Evolutionary conservation across 2,888 invertebrate species (phyloP).

Genomic region (Macrosoma leucophasiata): DNA sequence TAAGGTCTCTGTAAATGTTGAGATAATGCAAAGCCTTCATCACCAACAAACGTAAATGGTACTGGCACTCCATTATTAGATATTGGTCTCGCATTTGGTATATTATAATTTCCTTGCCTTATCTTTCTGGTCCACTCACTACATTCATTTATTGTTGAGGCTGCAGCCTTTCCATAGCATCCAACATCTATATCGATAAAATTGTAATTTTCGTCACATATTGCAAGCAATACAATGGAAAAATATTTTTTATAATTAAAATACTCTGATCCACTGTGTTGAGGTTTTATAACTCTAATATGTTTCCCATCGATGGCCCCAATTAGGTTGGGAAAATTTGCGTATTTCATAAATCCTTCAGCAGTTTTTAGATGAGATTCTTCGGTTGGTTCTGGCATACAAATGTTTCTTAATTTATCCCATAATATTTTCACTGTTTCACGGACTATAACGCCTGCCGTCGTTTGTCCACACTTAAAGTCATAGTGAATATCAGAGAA

Average conservation of each 20-base stretch:
- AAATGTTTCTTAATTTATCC: constrained; percentile 15
- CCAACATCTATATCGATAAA: constrained; percentile 20
- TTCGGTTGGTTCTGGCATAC: constrained; percentile 17
- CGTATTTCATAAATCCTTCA: constrained; percentile 10
- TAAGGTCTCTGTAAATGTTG: constrained; percentile 18
- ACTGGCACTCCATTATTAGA: constrained; percentile 6
- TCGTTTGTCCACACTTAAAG: constrained; percentile 7
- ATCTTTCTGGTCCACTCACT: constrained; percentile 11
- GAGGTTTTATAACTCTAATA: constrained; percentile 25
- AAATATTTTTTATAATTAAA: constrained; percentile 23
- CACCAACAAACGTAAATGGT: constrained; percentile 15
- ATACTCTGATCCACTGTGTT: constrained; percentile 18
- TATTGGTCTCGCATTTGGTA: constrained; percentile 11
- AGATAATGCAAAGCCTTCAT: constrained; percentile 18
- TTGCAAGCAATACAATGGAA: constrained; percentile 21
- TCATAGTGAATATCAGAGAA: constrained; percentile 11
- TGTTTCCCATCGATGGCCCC: constrained; percentile 25
- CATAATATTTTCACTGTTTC: constrained; percentile 16
- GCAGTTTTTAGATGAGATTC: constrained; percentile 16
- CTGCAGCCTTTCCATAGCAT: constrained; percentile 12
- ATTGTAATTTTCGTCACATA: constrained; percentile 21
- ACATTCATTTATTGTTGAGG: constrained; percentile 8
- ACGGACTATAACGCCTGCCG: constrained; percentile 12
- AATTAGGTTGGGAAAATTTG: constrained; percentile 22
- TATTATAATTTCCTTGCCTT: constrained; percentile 13